Base-by-base conservation (phyloP, 2,797 vertebrate genomes). In the Centropyge bicolor region DNA sequence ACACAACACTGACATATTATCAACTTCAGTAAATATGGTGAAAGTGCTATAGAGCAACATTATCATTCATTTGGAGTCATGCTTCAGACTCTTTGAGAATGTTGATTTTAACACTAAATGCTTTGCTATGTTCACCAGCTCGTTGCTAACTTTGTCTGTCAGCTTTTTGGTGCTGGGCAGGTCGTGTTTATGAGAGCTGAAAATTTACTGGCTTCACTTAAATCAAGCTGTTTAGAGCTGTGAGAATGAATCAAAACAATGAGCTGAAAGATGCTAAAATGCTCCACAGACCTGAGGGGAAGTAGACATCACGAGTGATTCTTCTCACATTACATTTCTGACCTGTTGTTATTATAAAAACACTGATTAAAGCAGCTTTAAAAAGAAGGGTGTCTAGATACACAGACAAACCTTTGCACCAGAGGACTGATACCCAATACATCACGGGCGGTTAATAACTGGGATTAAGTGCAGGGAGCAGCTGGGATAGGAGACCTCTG, bases 391-490 rank as follows among this genome's bases (percentile, higher is more conserved):
- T 12, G 35, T 24, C 20, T 1, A 5, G 22, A 24, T 3, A 24
- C 16, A 40, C 22, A 43, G 46, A 56, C 5, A 27, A 35, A 22
- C 14, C 4, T 52, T 49, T 52, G 12, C 62, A 31, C 55, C 51
- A 22, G 38, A 69, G 38, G 27, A 27, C 20, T 17, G 38, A 62
- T 43, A 16, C 35, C 11, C n/a, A 56, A 59, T 38, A 62, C 54
- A 56, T 8, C 4, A 0, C 7, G 5, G 51, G 45, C 11, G 3
- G 49, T 19, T 70, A 62, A 72, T 69, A 66, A 78, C 54, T 59
- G 52, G 51, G 41, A 71, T 71, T 20, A 70, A 83, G 67, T 56
- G 56, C 60, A 16, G 46, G 48, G 20, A 45, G 81, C 43, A 54
- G 59, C 35, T 70, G 69, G 64, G 46, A 65, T 35, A 45, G 4